phyloP scores from a whole-genome alignment of 1,140 invertebrate genomes.

The Drosophila sturtevanti region DNA sequence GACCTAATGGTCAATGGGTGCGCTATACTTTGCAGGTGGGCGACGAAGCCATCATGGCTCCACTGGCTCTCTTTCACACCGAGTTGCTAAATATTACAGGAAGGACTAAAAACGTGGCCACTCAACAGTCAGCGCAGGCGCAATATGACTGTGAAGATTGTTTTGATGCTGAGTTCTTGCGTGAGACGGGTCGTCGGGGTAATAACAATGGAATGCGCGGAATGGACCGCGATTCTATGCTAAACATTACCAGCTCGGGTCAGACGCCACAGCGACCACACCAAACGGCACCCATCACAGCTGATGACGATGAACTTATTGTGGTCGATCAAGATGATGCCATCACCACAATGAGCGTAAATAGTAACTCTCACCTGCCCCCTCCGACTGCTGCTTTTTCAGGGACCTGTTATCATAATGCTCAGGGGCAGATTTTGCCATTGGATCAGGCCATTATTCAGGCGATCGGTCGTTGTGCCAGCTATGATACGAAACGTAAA shows the following conservation, averaged over 20 bases:
- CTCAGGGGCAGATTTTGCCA: slow-evolving; percentile 91
- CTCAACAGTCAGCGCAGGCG: slow-evolving; percentile 89
- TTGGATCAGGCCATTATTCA: slow-evolving; percentile 95
- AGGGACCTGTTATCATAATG: slow-evolving; percentile 84
- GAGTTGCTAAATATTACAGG: slow-evolving; percentile 94
- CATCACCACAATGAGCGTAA: slow-evolving; percentile 31
- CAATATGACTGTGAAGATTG: slow-evolving; percentile 95
- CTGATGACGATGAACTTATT: slow-evolving; percentile 90
- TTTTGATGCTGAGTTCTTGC: slow-evolving; percentile 95
- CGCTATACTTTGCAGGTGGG: slow-evolving; percentile 93
- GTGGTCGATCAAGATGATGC: slow-evolving; percentile 90
- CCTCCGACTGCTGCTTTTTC: neutral
- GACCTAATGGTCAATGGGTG: slow-evolving; percentile 78
- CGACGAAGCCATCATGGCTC: slow-evolving; percentile 96
- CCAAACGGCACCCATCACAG: slow-evolving; percentile 58
- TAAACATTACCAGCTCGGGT: slow-evolving; percentile 70
- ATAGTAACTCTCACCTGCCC: slow-evolving; percentile 14
- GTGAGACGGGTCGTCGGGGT: slow-evolving; percentile 88
- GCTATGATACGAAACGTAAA: slow-evolving; percentile 95
- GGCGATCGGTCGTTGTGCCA: slow-evolving; percentile 94
- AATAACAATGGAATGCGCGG: slow-evolving; percentile 85
- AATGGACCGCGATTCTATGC: slow-evolving; percentile 45
- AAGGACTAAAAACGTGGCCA: slow-evolving; percentile 84
- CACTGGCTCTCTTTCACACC: slow-evolving; percentile 93
- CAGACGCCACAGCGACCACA: slow-evolving; percentile 67